These are phyloP conservation scores for Xestoiulus laeticollis DNA, from an alignment of 2,888 invertebrate genomes.

Conservation along the genomic window DNA sequence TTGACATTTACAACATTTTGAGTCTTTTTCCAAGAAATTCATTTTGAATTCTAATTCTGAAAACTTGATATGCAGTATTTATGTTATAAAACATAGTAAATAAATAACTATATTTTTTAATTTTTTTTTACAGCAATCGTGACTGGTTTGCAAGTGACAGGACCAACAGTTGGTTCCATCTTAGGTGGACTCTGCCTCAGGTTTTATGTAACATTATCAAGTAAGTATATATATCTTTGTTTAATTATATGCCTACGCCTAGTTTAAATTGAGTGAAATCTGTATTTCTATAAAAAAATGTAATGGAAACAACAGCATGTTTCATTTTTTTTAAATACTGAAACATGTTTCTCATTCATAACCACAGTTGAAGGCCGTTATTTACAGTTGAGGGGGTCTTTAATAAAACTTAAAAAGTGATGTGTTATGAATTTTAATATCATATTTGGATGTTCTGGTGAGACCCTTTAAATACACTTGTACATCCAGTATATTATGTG, in stretches of 20 bases:
- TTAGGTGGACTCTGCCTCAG: constrained; percentile 54
- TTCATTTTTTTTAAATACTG: not conserved
- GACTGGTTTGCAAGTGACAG: constrained; percentile 55
- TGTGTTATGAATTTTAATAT: not conserved
- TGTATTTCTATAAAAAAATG: not conserved
- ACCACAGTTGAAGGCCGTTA: constrained; percentile 27
- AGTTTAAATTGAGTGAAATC: not conserved
- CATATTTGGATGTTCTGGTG: not conserved
- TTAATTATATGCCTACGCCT: not conserved
- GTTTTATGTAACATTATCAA: constrained; percentile 52
- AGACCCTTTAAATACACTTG: not conserved
- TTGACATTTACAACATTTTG: constrained; percentile 20
- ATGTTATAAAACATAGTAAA: no score
- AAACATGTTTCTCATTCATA: constrained; percentile 24
- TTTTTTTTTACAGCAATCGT: constrained; percentile 53
- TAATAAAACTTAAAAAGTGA: not conserved
- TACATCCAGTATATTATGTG: not conserved
- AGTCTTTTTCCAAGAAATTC: not conserved
- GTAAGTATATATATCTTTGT: constrained; percentile 30
- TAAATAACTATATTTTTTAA: not conserved
- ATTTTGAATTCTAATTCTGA: no score
- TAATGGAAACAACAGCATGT: not conserved
- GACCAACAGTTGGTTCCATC: constrained; percentile 56
- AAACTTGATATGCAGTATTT: no score
- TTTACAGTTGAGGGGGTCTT: not conserved